These are phyloP conservation scores for Habrosyne pyritoides DNA, from an alignment of 2,888 invertebrate genomes.

Conservation along the genomic window DNA sequence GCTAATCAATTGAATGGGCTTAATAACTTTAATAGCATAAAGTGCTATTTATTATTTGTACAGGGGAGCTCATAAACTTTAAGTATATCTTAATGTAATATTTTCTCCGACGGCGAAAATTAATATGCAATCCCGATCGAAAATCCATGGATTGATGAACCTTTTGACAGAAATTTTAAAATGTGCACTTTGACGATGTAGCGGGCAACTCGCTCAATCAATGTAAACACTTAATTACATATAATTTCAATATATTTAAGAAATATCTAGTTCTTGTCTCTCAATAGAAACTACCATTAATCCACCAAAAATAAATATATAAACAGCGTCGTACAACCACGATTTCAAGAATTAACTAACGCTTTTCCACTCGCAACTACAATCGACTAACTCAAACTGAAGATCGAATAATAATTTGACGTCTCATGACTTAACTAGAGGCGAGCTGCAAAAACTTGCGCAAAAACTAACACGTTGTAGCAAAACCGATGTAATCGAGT, in stretches of 20 bases:
- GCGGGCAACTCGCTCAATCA: too few relatives aligned
- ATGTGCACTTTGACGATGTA: too few relatives aligned
- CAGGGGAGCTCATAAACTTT: not conserved
- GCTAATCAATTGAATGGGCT: not conserved
- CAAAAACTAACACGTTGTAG: constrained; percentile 12
- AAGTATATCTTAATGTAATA: not conserved
- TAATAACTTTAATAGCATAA: not conserved
- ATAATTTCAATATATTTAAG: too few relatives aligned
- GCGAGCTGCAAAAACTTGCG: constrained; percentile 16
- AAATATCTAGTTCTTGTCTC: too few relatives aligned
- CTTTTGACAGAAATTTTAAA: too few relatives aligned
- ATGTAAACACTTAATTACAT: too few relatives aligned
- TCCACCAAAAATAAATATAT: too few relatives aligned
- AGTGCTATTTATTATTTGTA: not conserved
- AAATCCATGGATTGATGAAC: too few relatives aligned
- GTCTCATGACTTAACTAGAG: constrained; percentile 24
- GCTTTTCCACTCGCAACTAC: not conserved
- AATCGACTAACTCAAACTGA: constrained; percentile 6
- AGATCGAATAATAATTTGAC: constrained; percentile 13
- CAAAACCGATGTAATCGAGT: constrained; percentile 6
- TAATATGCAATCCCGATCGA: too few relatives aligned
- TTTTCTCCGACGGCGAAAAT: too few relatives aligned
- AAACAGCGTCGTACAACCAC: too few relatives aligned
- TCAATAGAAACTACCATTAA: too few relatives aligned
- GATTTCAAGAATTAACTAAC: not conserved